Evolutionary conservation across 2,888 invertebrate species (phyloP), one percentile per base, ranked within the genome.

Genomic region (Antitype chi): DNA sequence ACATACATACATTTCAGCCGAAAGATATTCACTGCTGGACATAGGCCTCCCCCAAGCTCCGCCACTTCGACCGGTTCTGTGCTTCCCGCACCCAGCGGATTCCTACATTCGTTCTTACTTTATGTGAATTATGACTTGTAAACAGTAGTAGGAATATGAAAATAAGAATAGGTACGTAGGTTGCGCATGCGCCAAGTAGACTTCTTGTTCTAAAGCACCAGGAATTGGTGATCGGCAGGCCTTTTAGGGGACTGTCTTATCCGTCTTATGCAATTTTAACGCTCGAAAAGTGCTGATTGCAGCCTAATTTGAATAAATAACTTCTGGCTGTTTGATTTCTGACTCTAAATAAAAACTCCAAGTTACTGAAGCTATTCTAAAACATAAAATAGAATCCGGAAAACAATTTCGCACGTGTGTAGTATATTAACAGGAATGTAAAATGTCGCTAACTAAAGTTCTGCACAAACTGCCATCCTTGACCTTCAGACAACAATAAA

Each of bases 401-500:
- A 76, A 66, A 60, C 15, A 79, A 43, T 60, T 67, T 49, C 0
- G 43, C 55, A 70, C 71, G 60, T 78, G 66, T 69, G 8, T 20
- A 69, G 55, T 20, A 67, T 70, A 66, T 60, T 69, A 81, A 60
- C 57, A 59, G 32, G 69, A 55, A 52, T 73, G 23, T 60, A 63
- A 85, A 82, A 68, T 62, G 64, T 55, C 55, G 70, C 62, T 57
- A 47, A 47, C 32, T 68, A 60, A 60, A 75, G n/a, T 85, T 81
- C 64, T 57, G 70, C 57, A 60, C 70, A 75, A 68, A 52, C 71
- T 70, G 79, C 74, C 80, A 87, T 86, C 75, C 78, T 79, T 81
- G 85, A 69, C 85, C 77, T 75, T 87, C 70, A 77, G 82, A 85
- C 76, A 74, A 76, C 78, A 80, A 84, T 88, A 86, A 88, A 85